These are phyloP conservation scores for Diglossa cyanea DNA, from an alignment of 2,797 vertebrate species.

Conservation along the genomic window DNA sequence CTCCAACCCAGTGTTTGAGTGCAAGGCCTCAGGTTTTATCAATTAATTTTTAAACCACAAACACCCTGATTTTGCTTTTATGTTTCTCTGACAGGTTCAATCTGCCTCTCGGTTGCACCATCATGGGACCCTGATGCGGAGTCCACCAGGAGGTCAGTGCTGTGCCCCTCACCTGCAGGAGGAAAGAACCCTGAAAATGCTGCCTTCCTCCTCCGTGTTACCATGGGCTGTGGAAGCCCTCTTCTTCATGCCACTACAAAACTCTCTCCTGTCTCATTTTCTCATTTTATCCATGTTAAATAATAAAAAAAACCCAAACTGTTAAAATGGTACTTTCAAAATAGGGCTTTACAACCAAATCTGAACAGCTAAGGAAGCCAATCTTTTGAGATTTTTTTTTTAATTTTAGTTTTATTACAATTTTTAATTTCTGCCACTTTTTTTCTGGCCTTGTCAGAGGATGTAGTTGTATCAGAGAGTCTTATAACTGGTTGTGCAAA, in stretches of 20 bases:
- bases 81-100: conserved; percentile 66
- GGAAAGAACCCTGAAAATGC: neutral
- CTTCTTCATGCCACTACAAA: neutral
- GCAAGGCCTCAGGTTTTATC: neutral
- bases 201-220: neutral
- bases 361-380: neutral
- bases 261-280: neutral
- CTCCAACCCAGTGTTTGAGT: neutral
- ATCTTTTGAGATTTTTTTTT: neutral
- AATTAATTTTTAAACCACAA: neutral
- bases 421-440: neutral
- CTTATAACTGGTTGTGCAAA: neutral
- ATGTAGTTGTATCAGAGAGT: neutral
- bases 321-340: neutral
- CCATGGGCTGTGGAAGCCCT: neutral
- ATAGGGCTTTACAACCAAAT: neutral
- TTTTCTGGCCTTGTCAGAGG: neutral
- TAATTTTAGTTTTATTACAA: neutral
- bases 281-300: neutral
- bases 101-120: conserved; percentile 42
- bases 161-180: neutral
- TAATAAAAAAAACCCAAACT: neutral
- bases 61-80: neutral
- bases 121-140: conserved; percentile 54
- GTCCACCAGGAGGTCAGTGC: conserved; percentile 70